Evolutionary conservation across 1,140 invertebrate genomes (phyloP).

Genomic region (Danaus melanippus): DNA sequence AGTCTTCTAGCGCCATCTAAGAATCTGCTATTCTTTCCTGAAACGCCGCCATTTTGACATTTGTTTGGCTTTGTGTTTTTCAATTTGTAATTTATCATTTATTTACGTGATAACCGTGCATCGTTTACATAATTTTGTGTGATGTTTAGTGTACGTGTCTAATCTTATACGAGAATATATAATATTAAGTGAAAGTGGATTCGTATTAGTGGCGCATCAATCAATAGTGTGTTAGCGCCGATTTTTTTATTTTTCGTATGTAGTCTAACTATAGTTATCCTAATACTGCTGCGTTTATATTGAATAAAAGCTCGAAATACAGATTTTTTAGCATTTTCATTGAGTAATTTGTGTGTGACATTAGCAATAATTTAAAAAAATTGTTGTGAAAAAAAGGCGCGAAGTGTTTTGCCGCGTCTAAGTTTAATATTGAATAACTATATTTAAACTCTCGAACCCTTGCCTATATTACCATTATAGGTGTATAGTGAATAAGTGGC

Average conservation of each 20-base stretch:
- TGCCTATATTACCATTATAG: not conserved
- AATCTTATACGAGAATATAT: conserved; percentile 26
- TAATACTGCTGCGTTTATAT: conserved; percentile 19
- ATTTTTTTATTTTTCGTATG: conserved; percentile 56
- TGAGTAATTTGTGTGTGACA: conserved; percentile 7
- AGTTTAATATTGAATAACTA: conserved; percentile 15
- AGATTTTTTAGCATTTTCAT: conserved; percentile 17
- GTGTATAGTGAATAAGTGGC: conserved; percentile 2
- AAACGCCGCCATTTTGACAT: conserved; percentile 69
- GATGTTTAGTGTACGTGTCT: conserved; percentile 25
- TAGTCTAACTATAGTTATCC: conserved; percentile 35
- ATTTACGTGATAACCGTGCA: conserved; percentile 36
- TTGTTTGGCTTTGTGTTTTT: conserved; percentile 69
- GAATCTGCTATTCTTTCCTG: conserved; percentile 17
- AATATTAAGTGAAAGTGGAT: conserved; percentile 33
- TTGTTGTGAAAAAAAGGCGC: conserved; percentile 55
- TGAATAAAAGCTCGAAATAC: conserved; percentile 15
- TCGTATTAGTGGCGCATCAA: conserved; percentile 47
- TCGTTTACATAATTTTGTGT: conserved; percentile 28
- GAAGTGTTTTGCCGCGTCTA: conserved; percentile 41
- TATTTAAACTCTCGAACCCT: conserved; percentile 4
- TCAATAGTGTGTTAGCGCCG: conserved; percentile 60
- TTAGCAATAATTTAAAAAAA: conserved; percentile 27
- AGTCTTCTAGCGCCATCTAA: conserved; percentile 42
- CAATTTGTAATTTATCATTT: conserved; percentile 45